Evolutionary conservation across 2,113 vertebrate genomes (phyloP).

Genomic region (Penelope pileata): DNA sequence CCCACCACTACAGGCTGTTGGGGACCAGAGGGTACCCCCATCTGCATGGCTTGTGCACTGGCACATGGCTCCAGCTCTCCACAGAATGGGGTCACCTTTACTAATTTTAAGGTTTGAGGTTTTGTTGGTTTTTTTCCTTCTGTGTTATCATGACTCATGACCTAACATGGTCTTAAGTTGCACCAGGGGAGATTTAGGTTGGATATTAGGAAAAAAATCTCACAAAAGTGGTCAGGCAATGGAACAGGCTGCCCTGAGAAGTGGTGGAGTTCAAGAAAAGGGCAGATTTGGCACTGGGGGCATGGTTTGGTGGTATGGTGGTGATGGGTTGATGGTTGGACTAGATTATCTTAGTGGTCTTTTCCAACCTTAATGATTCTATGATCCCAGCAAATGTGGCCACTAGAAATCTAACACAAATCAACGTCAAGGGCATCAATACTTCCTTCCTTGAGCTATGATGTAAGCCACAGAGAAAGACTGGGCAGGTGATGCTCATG

Average conservation of each 20-base stretch:
- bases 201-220: too few relatives aligned
- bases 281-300: too few relatives aligned
- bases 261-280: too few relatives aligned
- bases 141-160: background rate
- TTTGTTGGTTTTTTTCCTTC: too few relatives aligned
- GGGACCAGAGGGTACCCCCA: background rate
- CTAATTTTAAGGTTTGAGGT: background rate
- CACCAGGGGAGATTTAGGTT: too few relatives aligned
- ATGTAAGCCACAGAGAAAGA: background rate
- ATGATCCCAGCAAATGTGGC: background rate
- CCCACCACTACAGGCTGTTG: background rate
- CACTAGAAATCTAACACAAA: background rate
- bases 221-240: too few relatives aligned
- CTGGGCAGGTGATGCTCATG: background rate
- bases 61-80: background rate
- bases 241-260: too few relatives aligned
- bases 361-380: too few relatives aligned
- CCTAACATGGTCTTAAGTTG: too few relatives aligned
- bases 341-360: too few relatives aligned
- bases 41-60: rapidly evolving
- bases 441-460: background rate
- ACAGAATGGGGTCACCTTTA: background rate
- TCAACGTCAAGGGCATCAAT: background rate
- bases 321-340: too few relatives aligned
- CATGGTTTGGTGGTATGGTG: too few relatives aligned